These are phyloP conservation scores for Aricia artaxerxes DNA, from an alignment of 2,888 invertebrate species.

Conservation along the genomic window DNA sequence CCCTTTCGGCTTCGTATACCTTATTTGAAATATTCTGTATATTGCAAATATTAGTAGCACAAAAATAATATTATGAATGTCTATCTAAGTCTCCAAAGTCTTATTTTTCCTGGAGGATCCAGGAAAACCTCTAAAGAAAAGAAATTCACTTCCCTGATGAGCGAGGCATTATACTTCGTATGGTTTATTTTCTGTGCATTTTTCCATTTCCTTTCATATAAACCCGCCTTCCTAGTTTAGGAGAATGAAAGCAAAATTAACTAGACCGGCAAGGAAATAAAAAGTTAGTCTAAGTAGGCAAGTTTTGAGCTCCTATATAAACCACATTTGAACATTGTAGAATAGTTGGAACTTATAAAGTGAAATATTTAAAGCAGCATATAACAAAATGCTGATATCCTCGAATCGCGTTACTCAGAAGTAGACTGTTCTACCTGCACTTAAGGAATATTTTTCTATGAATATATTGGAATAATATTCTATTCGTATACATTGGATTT, in stretches of 20 bases:
- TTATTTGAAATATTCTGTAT: neutral
- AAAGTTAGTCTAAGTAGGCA: slow-evolving; percentile 1
- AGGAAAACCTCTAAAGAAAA: slow-evolving; percentile 7
- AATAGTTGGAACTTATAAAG: slow-evolving; percentile 17
- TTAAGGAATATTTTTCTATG: slow-evolving; percentile 17
- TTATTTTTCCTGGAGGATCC: neutral
- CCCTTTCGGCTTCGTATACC: too few species aligned
- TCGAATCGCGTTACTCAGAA: neutral
- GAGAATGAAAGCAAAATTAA: slow-evolving; percentile 17
- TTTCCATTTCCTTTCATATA: slow-evolving; percentile 22
- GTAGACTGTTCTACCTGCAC: neutral
- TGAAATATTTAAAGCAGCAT: slow-evolving; percentile 15
- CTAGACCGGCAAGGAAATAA: slow-evolving; percentile 11
- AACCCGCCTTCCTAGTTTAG: slow-evolving; percentile 17
- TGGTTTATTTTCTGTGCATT: slow-evolving; percentile 21
- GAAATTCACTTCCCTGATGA: slow-evolving; percentile 7
- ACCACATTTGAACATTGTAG: slow-evolving; percentile 3
- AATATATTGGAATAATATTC: slow-evolving; percentile 8
- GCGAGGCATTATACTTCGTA: slow-evolving; percentile 10
- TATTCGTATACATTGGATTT: slow-evolving; percentile 31
- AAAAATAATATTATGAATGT: neutral
- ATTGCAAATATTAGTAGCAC: neutral
- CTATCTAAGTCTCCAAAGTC: neutral
- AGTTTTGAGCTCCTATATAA: neutral
- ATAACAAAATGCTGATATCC: slow-evolving; percentile 9